phyloP scores from a whole-genome alignment of 2,113 vertebrate species.

The Acanthisitta chloris region DNA sequence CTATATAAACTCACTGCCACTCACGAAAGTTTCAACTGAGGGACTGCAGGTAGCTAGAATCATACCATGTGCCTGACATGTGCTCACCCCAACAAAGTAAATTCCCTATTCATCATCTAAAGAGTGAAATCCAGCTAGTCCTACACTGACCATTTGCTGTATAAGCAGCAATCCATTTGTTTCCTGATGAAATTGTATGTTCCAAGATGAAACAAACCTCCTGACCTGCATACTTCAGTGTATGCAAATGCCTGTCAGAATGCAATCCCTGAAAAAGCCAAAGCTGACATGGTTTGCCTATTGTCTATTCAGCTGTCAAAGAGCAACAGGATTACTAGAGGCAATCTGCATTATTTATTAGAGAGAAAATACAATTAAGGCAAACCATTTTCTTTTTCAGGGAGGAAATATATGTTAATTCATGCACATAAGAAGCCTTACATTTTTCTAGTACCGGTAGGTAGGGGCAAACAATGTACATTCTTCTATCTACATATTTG shows the following conservation, averaged over 20 bases:
- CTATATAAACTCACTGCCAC: not conserved
- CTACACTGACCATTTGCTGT: not conserved
- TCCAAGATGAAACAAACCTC: not conserved
- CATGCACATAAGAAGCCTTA: not conserved
- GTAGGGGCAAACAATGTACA: not conserved
- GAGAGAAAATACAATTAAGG: not conserved
- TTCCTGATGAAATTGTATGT: not conserved
- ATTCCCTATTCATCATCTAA: not conserved
- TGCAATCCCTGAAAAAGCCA: not conserved
- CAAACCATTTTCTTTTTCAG: not conserved
- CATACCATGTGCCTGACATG: no score
- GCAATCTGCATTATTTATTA: not conserved
- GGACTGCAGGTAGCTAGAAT: accelerated
- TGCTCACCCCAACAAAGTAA: not conserved
- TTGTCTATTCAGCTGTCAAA: not conserved
- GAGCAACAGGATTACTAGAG: not conserved
- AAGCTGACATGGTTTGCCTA: not conserved
- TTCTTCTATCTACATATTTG: not conserved
- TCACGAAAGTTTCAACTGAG: not conserved
- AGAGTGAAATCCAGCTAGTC: not conserved
- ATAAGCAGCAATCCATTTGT: not conserved
- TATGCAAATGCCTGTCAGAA: not conserved
- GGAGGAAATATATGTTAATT: not conserved
- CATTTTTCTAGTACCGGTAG: not conserved
- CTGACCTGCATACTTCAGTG: not conserved